Conservation (phyloP, 2,797 vertebrate genomes). For the Leucoraja ocellata region DNA sequence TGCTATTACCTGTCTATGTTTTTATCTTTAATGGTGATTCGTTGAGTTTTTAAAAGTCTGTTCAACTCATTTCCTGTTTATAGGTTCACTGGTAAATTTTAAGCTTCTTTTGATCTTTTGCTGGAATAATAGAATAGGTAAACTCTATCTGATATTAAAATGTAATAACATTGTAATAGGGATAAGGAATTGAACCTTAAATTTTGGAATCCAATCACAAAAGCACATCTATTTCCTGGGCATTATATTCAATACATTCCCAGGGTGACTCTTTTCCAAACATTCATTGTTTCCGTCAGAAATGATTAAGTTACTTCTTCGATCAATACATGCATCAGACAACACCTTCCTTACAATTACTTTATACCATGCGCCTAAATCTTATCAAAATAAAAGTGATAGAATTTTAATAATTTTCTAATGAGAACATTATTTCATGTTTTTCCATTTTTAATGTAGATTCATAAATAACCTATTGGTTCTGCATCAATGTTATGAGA, state of each 20-base stretch:
- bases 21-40: background rate
- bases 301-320: background rate
- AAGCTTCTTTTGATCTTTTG: background rate
- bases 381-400: background rate
- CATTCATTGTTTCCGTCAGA: background rate
- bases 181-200: background rate
- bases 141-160: background rate
- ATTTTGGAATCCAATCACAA: background rate
- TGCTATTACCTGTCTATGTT: background rate
- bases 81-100: background rate
- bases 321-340: background rate
- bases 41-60: background rate
- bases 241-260: background rate
- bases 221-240: background rate
- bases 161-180: background rate
- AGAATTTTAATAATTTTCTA: background rate
- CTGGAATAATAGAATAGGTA: background rate
- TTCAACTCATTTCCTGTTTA: slow-evolving; percentile 25
- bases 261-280: background rate
- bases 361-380: background rate
- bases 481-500: slow-evolving; percentile 18
- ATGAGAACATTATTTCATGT: background rate
- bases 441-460: background rate
- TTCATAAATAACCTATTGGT: background rate
- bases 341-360: background rate